These are phyloP conservation scores for Terrapene triunguis DNA, from an alignment of 2,113 vertebrate species.

Conservation along the genomic window DNA sequence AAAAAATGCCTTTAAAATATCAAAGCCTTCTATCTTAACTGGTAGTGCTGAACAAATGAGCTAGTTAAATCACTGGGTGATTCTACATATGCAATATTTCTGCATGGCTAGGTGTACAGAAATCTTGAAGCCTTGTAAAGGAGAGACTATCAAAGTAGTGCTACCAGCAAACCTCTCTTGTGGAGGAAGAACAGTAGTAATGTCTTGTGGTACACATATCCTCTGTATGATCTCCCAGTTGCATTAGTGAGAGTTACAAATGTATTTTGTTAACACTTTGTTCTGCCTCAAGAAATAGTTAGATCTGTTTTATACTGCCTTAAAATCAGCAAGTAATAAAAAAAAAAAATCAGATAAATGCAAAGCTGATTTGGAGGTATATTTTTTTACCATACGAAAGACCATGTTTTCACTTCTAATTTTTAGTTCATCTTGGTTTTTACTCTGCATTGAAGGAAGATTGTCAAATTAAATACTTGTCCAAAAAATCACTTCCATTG, in stretches of 20 bases:
- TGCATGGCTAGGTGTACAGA: not conserved
- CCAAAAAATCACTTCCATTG: not conserved
- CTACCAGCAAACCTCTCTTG: not conserved
- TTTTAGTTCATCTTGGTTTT: not conserved
- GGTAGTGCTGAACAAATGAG: not conserved
- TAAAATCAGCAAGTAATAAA: not conserved
- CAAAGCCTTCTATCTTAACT: not conserved
- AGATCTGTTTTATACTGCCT: not conserved
- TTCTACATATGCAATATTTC: not conserved
- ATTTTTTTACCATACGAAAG: not conserved
- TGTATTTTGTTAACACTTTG: not conserved
- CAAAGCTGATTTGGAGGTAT: not conserved
- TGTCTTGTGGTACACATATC: not conserved
- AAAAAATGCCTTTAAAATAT: not conserved
- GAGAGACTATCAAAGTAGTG: not conserved
- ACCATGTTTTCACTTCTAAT: not conserved
- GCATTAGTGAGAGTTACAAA: not conserved
- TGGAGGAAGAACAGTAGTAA: not conserved
- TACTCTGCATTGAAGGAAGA: not conserved
- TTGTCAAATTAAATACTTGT: not conserved
- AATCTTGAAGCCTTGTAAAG: not conserved
- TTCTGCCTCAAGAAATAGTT: no score
- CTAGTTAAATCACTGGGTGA: not conserved
- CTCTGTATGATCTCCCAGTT: not conserved
- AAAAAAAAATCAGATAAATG: not conserved